Conservation (phyloP, 2,113 vertebrate genomes). For the Steatornis caripensis region DNA sequence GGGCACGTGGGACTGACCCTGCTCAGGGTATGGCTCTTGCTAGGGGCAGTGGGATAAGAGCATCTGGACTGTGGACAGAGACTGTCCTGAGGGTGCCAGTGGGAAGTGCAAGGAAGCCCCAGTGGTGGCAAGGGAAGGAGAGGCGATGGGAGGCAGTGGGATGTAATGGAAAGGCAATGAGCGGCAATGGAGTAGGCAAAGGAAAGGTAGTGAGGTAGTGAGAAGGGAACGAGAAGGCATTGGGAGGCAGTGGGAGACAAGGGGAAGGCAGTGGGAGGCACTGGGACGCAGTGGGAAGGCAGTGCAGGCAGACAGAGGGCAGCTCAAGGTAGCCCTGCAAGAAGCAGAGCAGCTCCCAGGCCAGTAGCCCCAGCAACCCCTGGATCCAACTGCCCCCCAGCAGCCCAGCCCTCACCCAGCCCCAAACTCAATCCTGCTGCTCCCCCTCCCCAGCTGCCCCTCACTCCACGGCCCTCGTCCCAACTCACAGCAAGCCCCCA, state of each 20-base stretch:
- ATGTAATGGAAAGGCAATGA: neutral
- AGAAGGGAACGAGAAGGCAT: neutral
- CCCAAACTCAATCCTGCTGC: rapidly evolving
- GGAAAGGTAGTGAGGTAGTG: no score
- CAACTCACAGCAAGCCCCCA: slow-evolving; percentile 12
- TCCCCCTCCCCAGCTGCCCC: no score
- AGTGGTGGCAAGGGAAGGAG: no score
- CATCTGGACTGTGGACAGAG: no score
- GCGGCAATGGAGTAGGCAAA: no score
- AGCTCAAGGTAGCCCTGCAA: neutral
- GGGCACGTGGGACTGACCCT: neutral
- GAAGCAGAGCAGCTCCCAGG: rapidly evolving
- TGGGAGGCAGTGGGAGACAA: neutral
- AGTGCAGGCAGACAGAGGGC: neutral
- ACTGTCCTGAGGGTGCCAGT: no score
- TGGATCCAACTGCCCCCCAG: rapidly evolving
- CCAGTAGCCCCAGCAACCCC: no score
- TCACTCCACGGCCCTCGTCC: no score
- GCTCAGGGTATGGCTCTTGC: neutral
- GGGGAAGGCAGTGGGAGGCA: neutral
- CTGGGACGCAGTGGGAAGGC: neutral
- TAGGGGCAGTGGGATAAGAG: neutral
- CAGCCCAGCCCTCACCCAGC: neutral
- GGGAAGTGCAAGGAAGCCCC: neutral
- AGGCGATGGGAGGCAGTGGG: no score